Base-by-base conservation (phyloP, 1,140 invertebrate species). In the Bombus waltoni region DNA sequence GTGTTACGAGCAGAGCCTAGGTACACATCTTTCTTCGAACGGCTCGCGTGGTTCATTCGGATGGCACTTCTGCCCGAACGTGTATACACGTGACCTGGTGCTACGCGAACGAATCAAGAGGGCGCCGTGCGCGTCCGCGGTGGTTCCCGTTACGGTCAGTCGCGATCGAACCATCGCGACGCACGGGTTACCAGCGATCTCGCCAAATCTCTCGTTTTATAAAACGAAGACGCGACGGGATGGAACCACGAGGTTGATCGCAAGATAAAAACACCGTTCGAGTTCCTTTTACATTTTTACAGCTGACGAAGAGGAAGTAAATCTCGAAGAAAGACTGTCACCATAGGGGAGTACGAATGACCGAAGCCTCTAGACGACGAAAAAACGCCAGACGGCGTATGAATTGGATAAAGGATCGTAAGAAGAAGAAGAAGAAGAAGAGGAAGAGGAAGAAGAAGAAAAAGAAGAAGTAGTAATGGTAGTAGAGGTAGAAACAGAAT, bases 161-260 rank as follows among this genome's bases (percentile, higher is more conserved):
- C 42, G 57, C 44, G 57, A 78, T 75, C 68, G 28, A 82, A 83
- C 47, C 71, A 83, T 72, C 73, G 38, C 65, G 62, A 53, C 77
- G 65, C 40, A 71, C 38, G 57, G 74, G 4, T 77, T 66, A 15
- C 40, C 3, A 3, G 22, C 18, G 32, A 53, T 74, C 25, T 73
- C 59, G 10, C n/a, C 15, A 9, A 77, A 11, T 68, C 32, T n/a
- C 9, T 53, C 44, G n/a, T 47, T 22, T 28, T 40, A 62, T 28
- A 68, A 62, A 3, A 32, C 13, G 10, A 6, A 53, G 47, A 53
- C 47, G 28, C 18, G 13, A 81, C 5, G 5, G 25, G 1, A 42
- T n/a, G 11, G 13, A 42, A 15, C 35, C 8, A 25, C 22, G 8
- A 3, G 3, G 59, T 1, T n/a, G 28, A n/a, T 62, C 28, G 28